Base-by-base conservation (phyloP, 2,888 invertebrate species). In the Calameuta idolon region DNA sequence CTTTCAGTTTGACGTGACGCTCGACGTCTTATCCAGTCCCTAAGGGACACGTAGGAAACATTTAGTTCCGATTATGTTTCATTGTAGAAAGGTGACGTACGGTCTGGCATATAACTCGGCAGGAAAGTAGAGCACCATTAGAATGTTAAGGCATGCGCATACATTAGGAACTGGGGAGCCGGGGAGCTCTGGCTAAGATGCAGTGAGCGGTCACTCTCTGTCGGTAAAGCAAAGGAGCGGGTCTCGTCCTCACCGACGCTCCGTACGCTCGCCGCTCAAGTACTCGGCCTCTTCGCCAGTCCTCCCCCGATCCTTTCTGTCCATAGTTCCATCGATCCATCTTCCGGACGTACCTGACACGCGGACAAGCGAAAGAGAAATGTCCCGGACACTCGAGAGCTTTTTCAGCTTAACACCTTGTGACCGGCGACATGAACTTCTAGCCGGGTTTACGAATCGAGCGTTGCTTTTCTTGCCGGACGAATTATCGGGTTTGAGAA, bases 91-190 rank as follows among this genome's bases (percentile, higher is more conserved):
- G 74, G 77, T 55, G 55, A 31, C 71, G 71, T 71, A 34, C 31
- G 15, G 33, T 15, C 71, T 9, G 55, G 55, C 23, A 75, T 75
- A 37, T 75, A 77, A 34, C 9, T 55, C 23, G 55, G 75, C 75
- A 75, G 40, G 77, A 77, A 77, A 77, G 77, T 77, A 75, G 77
- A 77, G 77, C 77, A 77, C 69, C 75, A 75, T 77, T 77, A 75
- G 75, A 77, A 77, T 77, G 77, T 77, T 77, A 77, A 77, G 75
- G 75, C 75, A 77, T 77, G 77, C 77, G 77, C 77, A 74, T 77
- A 77, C 77, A 77, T 77, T 77, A 77, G 75, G 55, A 31, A 31
- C 35, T 40, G 75, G 55, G 55, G 55, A 31, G 31, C 35, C 34
- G 75, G 55, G 55, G 31, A 31, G 31, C 31, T 31, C 31, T 31